phyloP scores from a whole-genome alignment of 1,140 invertebrate species.

The Dendroctonus ponderosae region DNA sequence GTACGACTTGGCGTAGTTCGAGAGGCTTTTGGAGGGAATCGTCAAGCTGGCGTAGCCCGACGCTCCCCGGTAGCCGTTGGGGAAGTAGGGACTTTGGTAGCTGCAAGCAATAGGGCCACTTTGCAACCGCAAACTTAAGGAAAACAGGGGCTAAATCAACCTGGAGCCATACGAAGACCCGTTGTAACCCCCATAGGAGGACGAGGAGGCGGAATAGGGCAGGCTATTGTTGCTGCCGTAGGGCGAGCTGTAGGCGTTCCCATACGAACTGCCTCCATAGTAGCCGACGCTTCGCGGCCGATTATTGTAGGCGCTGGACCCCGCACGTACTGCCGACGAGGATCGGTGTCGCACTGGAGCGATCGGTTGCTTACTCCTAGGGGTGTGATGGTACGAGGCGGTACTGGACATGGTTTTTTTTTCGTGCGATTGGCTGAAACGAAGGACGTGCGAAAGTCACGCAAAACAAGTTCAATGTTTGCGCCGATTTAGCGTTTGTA shows the following conservation, averaged over 20 bases:
- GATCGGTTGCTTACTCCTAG: slow-evolving; percentile 40
- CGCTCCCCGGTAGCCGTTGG: slow-evolving; percentile 42
- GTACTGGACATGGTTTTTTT: slow-evolving; percentile 5
- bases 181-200: slow-evolving; percentile 33
- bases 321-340: slow-evolving; percentile 37
- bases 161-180: slow-evolving; percentile 18
- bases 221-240: slow-evolving; percentile 47
- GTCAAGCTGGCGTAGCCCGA: slow-evolving; percentile 46
- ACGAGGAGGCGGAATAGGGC: slow-evolving; percentile 42
- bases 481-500: no score
- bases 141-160: slow-evolving; percentile 1
- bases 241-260: slow-evolving; percentile 39
- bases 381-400: slow-evolving; percentile 31
- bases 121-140: not conserved
- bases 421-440: no score
- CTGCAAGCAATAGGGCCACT: slow-evolving; percentile 28
- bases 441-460: no score
- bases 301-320: slow-evolving; percentile 44
- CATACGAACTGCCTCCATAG: slow-evolving; percentile 18
- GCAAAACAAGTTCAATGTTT: no score
- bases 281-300: slow-evolving; percentile 53
- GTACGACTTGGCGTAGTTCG: slow-evolving; percentile 41
- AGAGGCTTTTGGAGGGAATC: slow-evolving; percentile 46
- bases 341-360: slow-evolving; percentile 38
- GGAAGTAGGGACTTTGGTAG: slow-evolving; percentile 48